These are phyloP conservation scores for Nasonovia ribisnigri DNA, from an alignment of 2,888 invertebrate genomes.

Conservation along the genomic window DNA sequence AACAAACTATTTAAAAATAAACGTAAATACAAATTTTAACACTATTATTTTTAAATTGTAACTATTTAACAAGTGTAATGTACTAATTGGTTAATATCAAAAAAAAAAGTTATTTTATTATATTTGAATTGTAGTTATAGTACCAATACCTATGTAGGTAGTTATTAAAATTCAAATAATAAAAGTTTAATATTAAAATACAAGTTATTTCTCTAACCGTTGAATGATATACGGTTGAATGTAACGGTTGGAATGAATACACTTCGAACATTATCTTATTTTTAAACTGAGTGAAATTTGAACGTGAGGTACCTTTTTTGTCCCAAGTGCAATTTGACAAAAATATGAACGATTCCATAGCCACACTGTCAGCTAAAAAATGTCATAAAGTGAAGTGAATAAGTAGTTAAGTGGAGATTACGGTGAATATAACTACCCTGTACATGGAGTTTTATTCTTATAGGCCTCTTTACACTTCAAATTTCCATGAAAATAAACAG, in stretches of 20 bases:
- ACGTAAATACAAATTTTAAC: too few relatives aligned
- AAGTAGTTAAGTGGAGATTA: background rate
- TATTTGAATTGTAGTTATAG: too few relatives aligned
- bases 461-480: background rate
- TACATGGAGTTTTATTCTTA: background rate
- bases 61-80: too few relatives aligned
- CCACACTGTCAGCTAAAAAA: background rate
- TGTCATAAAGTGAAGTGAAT: background rate
- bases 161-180: too few relatives aligned
- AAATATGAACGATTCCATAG: background rate
- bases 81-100: too few relatives aligned
- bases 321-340: background rate
- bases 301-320: background rate
- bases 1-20: background rate
- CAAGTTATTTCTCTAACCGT: background rate
- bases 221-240: background rate
- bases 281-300: background rate
- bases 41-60: too few relatives aligned
- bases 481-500: background rate
- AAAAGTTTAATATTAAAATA: background rate
- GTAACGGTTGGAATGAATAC: background rate
- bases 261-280: background rate
- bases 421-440: background rate
- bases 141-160: too few relatives aligned
- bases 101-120: too few relatives aligned